These are phyloP conservation scores for Galleria mellonella DNA, from an alignment of 1,140 invertebrate species.

Conservation along the genomic window DNA sequence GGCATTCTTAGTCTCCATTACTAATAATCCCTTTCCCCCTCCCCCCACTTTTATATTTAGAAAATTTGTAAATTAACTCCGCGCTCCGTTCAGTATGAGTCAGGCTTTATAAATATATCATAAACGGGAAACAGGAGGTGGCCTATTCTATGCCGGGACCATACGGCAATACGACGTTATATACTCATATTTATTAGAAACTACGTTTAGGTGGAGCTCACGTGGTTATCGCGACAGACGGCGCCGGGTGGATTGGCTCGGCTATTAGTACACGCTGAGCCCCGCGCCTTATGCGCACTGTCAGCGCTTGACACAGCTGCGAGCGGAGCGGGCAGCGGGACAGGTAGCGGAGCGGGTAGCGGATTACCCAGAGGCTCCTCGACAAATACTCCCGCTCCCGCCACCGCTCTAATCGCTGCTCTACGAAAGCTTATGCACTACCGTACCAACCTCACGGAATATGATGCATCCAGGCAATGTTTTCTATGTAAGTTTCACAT, in stretches of 20 bases:
- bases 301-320: constrained; percentile 41
- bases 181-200: too few species aligned
- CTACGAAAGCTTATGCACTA: constrained; percentile 37
- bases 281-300: constrained; percentile 52
- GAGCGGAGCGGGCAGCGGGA: background rate
- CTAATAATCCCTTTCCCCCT: too few species aligned
- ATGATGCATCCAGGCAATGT: constrained; percentile 46
- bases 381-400: background rate
- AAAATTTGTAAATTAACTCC: too few species aligned
- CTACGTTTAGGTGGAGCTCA: constrained; percentile 33
- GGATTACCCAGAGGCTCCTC: too few species aligned
- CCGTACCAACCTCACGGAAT: constrained; percentile 46
- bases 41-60: too few species aligned
- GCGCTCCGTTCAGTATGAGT: too few species aligned
- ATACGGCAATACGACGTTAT: too few species aligned
- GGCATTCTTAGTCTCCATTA: too few species aligned
- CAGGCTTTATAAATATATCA: too few species aligned
- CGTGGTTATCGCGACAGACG: constrained; percentile 32
- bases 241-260: constrained; percentile 34
- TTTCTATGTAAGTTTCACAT: constrained; percentile 43
- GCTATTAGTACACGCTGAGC: constrained; percentile 29
- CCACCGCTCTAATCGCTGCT: background rate
- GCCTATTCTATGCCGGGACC: too few species aligned
- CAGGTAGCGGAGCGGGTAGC: background rate
- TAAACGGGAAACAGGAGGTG: too few species aligned